These are phyloP conservation scores for Mechanitis mazaeus DNA, from an alignment of 2,888 invertebrate genomes.

Conservation along the genomic window DNA sequence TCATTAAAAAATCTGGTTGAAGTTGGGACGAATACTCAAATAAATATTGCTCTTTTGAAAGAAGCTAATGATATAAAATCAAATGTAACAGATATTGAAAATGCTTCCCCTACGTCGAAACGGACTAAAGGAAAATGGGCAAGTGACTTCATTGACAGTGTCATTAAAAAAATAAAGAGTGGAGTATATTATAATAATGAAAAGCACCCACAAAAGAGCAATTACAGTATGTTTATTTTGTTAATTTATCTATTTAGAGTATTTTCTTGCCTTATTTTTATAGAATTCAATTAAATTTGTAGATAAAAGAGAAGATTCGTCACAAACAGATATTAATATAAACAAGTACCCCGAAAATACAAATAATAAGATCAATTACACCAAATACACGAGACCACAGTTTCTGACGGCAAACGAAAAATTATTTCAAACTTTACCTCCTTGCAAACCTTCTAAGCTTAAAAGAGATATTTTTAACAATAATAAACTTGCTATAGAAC, in stretches of 20 bases:
- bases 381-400: background rate
- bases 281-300: conserved; percentile 15
- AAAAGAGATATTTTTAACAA: background rate
- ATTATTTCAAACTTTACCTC: background rate
- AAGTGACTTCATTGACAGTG: conserved; percentile 59
- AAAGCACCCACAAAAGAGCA: conserved; percentile 20
- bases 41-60: background rate
- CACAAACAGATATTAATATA: conserved; percentile 35
- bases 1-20: conserved; percentile 5
- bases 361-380: background rate
- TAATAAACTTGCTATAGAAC: background rate
- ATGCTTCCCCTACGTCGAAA: conserved; percentile 14
- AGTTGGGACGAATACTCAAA: conserved; percentile 14
- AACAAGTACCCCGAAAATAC: too few species aligned
- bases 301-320: conserved; percentile 39
- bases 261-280: background rate
- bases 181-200: conserved; percentile 56
- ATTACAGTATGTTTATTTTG: conserved; percentile 9
- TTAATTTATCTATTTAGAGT: background rate
- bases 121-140: conserved; percentile 54
- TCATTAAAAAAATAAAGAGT: conserved; percentile 53
- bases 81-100: conserved; percentile 6
- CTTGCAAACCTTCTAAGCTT: background rate
- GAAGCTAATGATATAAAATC: conserved; percentile 4
- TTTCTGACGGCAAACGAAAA: background rate